phyloP scores from a whole-genome alignment of 2,113 vertebrate genomes.

The Eleginops maclovinus region DNA sequence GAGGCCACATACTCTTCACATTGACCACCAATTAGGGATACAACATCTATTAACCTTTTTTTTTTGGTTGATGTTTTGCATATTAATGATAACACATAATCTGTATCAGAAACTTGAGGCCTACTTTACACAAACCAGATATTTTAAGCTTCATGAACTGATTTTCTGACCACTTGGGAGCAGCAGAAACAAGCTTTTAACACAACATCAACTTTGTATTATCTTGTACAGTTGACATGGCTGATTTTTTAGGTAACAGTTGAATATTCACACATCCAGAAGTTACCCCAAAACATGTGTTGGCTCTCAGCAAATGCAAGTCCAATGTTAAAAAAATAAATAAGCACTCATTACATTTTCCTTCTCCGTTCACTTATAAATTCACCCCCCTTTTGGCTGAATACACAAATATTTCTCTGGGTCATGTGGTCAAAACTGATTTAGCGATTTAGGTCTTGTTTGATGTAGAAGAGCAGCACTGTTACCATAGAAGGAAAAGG shows the following conservation, averaged over 20 bases:
- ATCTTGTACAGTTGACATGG: neutral
- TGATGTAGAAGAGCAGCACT: conserved; percentile 46
- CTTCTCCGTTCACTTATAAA: conserved; percentile 21
- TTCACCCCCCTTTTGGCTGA: conserved; percentile 51
- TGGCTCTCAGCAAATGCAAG: neutral
- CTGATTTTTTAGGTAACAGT: neutral
- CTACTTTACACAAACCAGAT: neutral
- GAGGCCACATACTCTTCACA: neutral
- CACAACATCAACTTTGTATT: neutral
- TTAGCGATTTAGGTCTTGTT: conserved; percentile 57
- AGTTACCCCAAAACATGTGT: neutral
- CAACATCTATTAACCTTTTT: neutral
- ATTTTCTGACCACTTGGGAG: neutral
- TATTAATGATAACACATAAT: too few relatives aligned
- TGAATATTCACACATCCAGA: neutral
- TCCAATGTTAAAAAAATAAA: conserved; percentile 6
- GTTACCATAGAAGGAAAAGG: conserved; percentile 77
- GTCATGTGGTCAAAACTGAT: conserved; percentile 71
- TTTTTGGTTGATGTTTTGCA: too few relatives aligned
- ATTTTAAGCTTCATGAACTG: neutral
- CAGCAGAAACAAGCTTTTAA: neutral
- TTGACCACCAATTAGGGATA: too few relatives aligned
- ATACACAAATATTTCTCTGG: conserved; percentile 56
- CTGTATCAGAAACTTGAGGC: too few relatives aligned
- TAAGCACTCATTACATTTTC: conserved; percentile 6